These are phyloP conservation scores for Ennomos quercinarius DNA, from an alignment of 2,888 invertebrate species.

Conservation along the genomic window DNA sequence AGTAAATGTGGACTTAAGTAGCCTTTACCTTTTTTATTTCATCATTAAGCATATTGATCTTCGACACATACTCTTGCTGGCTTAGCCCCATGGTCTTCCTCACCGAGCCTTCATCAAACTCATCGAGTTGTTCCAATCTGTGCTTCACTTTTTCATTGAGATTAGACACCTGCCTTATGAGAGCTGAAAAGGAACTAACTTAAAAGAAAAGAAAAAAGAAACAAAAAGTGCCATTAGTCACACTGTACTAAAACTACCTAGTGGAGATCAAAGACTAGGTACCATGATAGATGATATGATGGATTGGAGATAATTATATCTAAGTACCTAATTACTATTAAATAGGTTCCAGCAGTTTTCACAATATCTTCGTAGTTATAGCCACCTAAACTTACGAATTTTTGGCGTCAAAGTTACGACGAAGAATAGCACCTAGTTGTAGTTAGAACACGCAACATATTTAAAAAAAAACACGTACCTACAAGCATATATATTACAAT, in stretches of 20 bases:
- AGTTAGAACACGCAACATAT: no score
- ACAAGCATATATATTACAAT: no score
- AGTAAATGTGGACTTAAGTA: no score
- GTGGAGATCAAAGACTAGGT: not conserved
- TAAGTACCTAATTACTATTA: no score
- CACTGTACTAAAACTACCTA: not conserved
- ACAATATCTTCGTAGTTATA: no score
- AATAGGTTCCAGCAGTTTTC: no score
- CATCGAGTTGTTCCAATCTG: slow-evolving; percentile 96
- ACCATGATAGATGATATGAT: not conserved
- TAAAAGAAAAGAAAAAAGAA: slow-evolving; percentile 66
- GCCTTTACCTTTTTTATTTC: slow-evolving; percentile 89
- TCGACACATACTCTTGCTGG: slow-evolving; percentile 95
- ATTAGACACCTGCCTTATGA: slow-evolving; percentile 92
- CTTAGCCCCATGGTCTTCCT: slow-evolving; percentile 95
- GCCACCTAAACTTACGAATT: no score
- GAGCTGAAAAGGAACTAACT: slow-evolving; percentile 87
- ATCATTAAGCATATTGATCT: slow-evolving; percentile 96
- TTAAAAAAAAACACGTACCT: no score
- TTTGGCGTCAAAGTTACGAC: no score
- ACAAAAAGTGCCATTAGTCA: slow-evolving; percentile 18
- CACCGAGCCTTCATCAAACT: slow-evolving; percentile 95
- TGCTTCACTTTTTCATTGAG: slow-evolving; percentile 95
- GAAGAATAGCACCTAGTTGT: no score
- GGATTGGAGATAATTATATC: no score